These are phyloP conservation scores for Carduelis carduelis DNA, from an alignment of 2,797 vertebrate genomes.

Conservation along the genomic window DNA sequence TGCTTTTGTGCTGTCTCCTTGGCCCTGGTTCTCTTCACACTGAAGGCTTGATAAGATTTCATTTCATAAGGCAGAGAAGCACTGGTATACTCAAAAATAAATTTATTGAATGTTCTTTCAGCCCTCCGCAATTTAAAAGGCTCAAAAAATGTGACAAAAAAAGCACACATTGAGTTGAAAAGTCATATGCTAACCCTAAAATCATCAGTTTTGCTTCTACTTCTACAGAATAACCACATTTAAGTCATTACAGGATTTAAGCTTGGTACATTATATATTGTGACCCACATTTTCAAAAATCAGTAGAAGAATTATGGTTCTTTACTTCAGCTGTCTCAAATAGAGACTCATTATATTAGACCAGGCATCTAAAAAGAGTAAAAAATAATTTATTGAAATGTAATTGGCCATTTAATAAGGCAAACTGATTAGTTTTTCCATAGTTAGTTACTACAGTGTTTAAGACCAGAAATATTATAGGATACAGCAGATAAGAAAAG, in stretches of 20 bases:
- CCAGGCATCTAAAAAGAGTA: not conserved
- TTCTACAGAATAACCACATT: not conserved
- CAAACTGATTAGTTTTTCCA: not conserved
- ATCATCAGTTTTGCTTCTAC: not conserved
- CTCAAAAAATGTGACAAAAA: not conserved
- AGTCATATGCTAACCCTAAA: not conserved
- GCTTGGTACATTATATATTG: not conserved
- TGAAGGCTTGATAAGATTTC: not conserved
- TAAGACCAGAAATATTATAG: not conserved
- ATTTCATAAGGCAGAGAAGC: not conserved
- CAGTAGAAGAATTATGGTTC: not conserved
- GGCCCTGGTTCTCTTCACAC: not conserved
- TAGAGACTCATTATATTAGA: not conserved
- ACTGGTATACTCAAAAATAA: not conserved
- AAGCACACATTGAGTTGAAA: not conserved
- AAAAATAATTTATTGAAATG: not conserved
- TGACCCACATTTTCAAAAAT: not conserved
- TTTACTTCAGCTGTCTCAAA: not conserved
- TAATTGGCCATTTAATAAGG: not conserved
- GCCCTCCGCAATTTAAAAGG: not conserved
- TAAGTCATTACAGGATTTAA: not conserved
- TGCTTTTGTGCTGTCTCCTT: not conserved
- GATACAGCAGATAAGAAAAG: not conserved
- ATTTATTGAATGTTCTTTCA: not conserved
- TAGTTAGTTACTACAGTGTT: not conserved